phyloP scores from a whole-genome alignment of 2,888 invertebrate species.

The Phortica magna region DNA sequence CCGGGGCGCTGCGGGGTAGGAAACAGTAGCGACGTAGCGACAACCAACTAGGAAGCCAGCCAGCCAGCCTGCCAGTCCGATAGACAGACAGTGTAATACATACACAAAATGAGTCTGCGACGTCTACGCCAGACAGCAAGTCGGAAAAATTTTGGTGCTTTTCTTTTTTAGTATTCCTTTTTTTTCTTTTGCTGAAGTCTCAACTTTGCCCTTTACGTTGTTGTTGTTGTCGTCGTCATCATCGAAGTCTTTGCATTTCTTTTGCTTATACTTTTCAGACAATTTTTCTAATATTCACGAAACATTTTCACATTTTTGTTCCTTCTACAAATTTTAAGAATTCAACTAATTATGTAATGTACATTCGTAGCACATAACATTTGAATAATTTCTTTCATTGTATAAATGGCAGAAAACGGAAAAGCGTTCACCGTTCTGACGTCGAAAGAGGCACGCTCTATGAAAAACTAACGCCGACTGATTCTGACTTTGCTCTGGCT shows the following conservation, averaged over 20 bases:
- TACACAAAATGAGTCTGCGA: constrained; percentile 22
- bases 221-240: not conserved
- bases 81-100: constrained; percentile 27
- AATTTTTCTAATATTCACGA: not conserved
- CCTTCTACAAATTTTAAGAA: not conserved
- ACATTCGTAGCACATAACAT: not conserved
- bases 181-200: not conserved
- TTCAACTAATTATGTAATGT: constrained; percentile 18
- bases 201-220: not conserved
- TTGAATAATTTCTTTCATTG: not conserved
- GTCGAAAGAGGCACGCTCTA: constrained; percentile 46
- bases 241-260: not conserved
- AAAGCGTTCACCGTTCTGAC: not conserved
- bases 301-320: not conserved
- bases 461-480: constrained; percentile 69
- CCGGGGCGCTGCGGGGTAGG: not conserved
- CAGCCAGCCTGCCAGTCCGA: not conserved
- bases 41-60: not conserved
- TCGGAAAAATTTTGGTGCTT: constrained; percentile 15
- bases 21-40: not conserved
- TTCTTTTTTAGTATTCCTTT: not conserved
- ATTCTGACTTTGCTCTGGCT: constrained; percentile 39
- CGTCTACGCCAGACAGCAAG: constrained; percentile 19
- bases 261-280: constrained; percentile 2
- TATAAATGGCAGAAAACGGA: constrained; percentile 4